A percentile compares a stretch with the other conserved stretches of the same genome.
phyloP scores from a whole-genome alignment of 1,140 invertebrate genomes.

The Drosophila insularis region DNA sequence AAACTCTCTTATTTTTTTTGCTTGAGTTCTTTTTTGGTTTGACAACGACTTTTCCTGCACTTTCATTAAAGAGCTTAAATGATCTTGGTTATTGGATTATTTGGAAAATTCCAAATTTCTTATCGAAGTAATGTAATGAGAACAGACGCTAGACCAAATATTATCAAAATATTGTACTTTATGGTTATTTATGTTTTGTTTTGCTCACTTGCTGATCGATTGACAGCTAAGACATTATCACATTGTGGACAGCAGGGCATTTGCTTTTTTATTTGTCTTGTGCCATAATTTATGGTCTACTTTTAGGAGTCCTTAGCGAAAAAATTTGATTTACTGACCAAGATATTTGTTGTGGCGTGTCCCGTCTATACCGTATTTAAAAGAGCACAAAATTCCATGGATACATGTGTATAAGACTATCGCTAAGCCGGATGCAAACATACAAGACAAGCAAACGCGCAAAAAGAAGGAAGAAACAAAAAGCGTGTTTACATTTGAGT shows the following conservation, averaged over 20 bases:
- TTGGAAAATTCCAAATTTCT: not conserved
- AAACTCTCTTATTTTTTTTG: too few species aligned
- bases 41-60: too few species aligned
- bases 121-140: not conserved
- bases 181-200: constrained; percentile 49
- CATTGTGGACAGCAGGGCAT: constrained; percentile 25
- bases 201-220: constrained; percentile 33
- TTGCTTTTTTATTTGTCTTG: constrained; percentile 8
- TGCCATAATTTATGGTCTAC: constrained; percentile 36
- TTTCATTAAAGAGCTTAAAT: too few species aligned
- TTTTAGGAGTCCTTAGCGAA: constrained; percentile 17
- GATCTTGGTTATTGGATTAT: too few species aligned
- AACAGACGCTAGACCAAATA: not conserved
- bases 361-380: constrained; percentile 17
- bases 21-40: too few species aligned
- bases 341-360: constrained; percentile 22
- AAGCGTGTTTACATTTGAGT: constrained; percentile 3
- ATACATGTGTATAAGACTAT: constrained; percentile 2
- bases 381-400: constrained; percentile 8
- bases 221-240: constrained; percentile 32
- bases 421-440: not conserved
- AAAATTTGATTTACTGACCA: constrained; percentile 27
- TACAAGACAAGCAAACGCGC: constrained; percentile 15
- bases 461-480: constrained; percentile 2
- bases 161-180: not conserved